Percentiles rank a stretch among this genome's conserved stretches.
Evolutionary conservation across 1,140 invertebrate species (phyloP).

Genomic region (Brachystomella parvula): DNA sequence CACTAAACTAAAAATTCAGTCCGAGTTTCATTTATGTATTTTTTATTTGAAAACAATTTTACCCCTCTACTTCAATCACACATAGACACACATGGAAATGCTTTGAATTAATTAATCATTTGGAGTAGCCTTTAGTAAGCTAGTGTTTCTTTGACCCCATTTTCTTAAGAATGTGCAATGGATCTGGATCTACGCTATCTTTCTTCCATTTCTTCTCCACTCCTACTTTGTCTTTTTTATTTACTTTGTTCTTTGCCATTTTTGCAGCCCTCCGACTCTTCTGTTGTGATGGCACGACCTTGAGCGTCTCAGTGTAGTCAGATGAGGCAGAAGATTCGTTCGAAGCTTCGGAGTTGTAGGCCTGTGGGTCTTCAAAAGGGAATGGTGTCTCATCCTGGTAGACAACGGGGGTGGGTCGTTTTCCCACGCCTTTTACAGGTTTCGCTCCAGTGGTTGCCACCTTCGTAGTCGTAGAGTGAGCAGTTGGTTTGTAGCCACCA

Average conservation of each 20-base stretch:
- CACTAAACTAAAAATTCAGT: no score
- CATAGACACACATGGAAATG: no score
- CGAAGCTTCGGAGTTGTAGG: background rate
- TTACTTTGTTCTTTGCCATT: constrained; percentile 5
- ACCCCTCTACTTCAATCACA: no score
- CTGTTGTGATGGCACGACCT: background rate
- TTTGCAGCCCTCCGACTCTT: constrained; percentile 17
- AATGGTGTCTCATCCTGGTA: background rate
- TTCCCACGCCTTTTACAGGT: background rate
- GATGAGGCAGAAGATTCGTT: background rate
- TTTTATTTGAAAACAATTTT: no score
- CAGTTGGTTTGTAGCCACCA: background rate
- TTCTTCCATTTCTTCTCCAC: background rate
- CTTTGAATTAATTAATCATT: no score
- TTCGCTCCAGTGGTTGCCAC: background rate
- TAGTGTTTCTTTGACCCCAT: background rate
- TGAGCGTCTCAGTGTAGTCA: background rate
- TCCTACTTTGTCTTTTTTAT: background rate
- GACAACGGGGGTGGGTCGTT: background rate
- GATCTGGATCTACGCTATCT: constrained; percentile 9
- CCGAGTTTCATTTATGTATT: no score
- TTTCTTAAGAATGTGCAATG: constrained; percentile 22
- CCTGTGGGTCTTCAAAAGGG: background rate
- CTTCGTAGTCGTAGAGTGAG: background rate
- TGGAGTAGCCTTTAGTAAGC: no score